Percentiles rank a stretch among this genome's conserved stretches.
phyloP scores from a whole-genome alignment of 2,888 invertebrate species.

The Atethmia centrago region DNA sequence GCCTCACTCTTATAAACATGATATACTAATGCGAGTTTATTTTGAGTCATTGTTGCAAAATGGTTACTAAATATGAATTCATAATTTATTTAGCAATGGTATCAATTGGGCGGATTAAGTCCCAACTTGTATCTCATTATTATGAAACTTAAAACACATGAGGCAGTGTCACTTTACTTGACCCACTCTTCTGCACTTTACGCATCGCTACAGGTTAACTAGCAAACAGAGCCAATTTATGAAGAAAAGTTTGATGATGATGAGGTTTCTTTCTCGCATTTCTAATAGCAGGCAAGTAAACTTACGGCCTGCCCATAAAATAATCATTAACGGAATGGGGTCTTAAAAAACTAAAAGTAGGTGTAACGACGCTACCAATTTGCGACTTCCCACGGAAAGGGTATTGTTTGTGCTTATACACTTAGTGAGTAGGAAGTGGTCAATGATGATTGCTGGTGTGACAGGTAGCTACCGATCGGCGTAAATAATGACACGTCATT shows the following conservation, averaged over 20 bases:
- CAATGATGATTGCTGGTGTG: conserved; percentile 79
- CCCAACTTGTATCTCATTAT: not conserved
- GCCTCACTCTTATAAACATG: not conserved
- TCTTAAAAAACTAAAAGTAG: conserved; percentile 37
- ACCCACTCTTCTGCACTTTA: too few species aligned
- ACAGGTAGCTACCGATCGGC: conserved; percentile 72
- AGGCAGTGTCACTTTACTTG: not conserved
- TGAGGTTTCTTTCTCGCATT: conserved; percentile 11
- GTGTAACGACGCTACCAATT: conserved; percentile 69
- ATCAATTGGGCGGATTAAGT: not conserved
- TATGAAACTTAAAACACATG: not conserved
- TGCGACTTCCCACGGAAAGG: conserved; percentile 82
- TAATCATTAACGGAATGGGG: conserved; percentile 34
- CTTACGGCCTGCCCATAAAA: conserved; percentile 15
- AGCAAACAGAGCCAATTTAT: not conserved
- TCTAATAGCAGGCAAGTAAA: conserved; percentile 14
- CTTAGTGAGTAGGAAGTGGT: conserved; percentile 80
- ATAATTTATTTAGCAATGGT: conserved; percentile 32
- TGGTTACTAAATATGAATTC: conserved; percentile 29
- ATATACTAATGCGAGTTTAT: not conserved
- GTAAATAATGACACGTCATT: conserved; percentile 83
- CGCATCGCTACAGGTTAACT: not conserved
- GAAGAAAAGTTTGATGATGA: conserved; percentile 24
- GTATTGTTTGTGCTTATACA: conserved; percentile 73
- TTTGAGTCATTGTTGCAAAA: conserved; percentile 33